phyloP scores from a whole-genome alignment of 2,113 vertebrate genomes.

The Catharus fuscescens region DNA sequence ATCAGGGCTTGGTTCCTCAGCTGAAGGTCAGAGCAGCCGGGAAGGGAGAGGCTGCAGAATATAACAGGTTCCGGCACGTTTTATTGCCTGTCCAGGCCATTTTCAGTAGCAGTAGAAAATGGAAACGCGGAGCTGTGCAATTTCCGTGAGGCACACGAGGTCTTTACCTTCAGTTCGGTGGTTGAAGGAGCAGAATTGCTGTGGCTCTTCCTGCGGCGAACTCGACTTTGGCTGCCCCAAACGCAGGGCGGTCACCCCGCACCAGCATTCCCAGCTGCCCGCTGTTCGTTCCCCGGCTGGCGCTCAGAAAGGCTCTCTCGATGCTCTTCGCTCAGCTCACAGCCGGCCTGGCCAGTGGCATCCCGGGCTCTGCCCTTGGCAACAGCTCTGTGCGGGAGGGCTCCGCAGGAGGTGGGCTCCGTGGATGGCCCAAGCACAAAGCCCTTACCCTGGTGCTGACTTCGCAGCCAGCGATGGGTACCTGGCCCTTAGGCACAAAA shows the following conservation, averaged over 20 bases:
- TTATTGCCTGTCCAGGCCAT: rapidly evolving
- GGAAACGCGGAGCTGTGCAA: rapidly evolving
- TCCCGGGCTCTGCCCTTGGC: rapidly evolving
- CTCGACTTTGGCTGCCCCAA: too few species aligned
- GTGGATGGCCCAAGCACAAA: too few species aligned
- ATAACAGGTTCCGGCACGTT: rapidly evolving
- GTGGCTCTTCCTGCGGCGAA: background rate
- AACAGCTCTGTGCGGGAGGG: rapidly evolving
- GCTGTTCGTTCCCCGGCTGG: too few species aligned
- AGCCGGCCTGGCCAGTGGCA: rapidly evolving
- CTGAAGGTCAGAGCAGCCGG: background rate
- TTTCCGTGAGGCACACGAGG: background rate
- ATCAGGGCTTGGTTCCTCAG: too few species aligned
- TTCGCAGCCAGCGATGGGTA: rapidly evolving
- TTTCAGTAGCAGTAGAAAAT: background rate
- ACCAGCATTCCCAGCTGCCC: rapidly evolving
- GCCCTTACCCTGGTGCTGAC: background rate
- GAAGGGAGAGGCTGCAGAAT: background rate
- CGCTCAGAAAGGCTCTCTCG: rapidly evolving
- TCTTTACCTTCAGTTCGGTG: rapidly evolving
- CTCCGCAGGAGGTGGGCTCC: rapidly evolving
- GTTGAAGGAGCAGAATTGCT: background rate
- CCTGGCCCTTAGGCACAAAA: rapidly evolving
- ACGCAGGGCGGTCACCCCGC: background rate
- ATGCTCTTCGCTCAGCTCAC: rapidly evolving